A percentile compares a stretch with the other conserved stretches of the same genome.
phyloP scores from a whole-genome alignment of 2,113 vertebrate species.

The Rhinolophus sinicus region DNA sequence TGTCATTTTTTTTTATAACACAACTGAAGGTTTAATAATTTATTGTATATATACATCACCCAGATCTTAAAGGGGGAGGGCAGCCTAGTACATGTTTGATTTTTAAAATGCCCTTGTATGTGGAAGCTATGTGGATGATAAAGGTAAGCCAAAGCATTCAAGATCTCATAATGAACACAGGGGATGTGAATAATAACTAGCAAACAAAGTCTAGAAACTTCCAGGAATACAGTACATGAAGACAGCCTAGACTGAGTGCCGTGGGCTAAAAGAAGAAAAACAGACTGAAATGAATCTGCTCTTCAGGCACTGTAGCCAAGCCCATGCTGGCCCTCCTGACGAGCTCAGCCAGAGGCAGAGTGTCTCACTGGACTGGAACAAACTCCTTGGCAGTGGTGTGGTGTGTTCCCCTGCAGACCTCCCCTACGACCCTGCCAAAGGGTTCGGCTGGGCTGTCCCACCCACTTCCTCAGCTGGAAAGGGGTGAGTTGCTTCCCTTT shows the following conservation, averaged over 20 bases:
- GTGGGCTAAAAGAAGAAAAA: not conserved
- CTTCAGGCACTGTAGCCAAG: not conserved
- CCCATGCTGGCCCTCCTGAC: not conserved
- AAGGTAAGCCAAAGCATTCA: not conserved
- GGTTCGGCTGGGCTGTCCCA: not conserved
- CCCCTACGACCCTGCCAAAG: not conserved
- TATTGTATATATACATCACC: constrained; percentile 30
- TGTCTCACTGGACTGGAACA: not conserved
- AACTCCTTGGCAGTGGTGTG: not conserved
- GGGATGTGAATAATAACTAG: not conserved
- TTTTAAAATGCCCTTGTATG: not conserved
- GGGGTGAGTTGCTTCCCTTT: constrained; percentile 25
- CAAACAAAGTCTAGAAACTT: not conserved
- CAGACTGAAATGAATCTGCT: too few relatives aligned
- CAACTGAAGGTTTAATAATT: constrained; percentile 30
- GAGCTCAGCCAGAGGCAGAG: not conserved
- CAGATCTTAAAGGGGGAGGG: not conserved
- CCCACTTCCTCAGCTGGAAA: constrained; percentile 55
- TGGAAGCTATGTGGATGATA: not conserved
- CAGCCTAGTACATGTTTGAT: not conserved
- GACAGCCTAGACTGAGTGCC: not conserved
- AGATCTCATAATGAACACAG: not conserved
- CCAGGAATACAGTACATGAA: not conserved
- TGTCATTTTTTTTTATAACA: constrained; percentile 63
- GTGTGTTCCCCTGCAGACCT: not conserved